A percentile compares a stretch with the other conserved stretches of the same genome.
Evolutionary conservation across 2,113 vertebrate genomes (phyloP).

Genomic region (Notarius quadriscutis): DNA sequence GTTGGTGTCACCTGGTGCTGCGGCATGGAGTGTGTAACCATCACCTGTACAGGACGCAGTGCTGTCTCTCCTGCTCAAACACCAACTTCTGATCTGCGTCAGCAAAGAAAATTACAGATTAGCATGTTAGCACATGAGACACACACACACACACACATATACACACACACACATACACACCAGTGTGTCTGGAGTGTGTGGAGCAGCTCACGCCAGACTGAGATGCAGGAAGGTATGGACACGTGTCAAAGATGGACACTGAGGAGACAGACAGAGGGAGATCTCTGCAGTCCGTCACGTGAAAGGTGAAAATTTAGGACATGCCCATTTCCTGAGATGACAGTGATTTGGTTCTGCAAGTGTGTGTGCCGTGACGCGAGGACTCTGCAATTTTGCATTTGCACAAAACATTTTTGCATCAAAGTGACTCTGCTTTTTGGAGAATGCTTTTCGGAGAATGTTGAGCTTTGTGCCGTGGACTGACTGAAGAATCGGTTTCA

Average conservation of each 20-base stretch:
- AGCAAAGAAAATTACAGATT: background rate
- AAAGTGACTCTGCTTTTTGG: background rate
- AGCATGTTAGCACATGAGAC: constrained; percentile 10
- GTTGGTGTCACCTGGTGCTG: constrained; percentile 84
- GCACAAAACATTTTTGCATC: background rate
- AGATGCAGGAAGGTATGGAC: background rate
- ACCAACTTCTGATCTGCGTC: constrained; percentile 73
- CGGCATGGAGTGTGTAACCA: constrained; percentile 82
- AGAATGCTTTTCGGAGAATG: background rate
- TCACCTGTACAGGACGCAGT: constrained; percentile 82
- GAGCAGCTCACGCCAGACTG: background rate
- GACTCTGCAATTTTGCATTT: background rate
- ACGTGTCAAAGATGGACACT: background rate
- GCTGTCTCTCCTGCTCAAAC: constrained; percentile 82
- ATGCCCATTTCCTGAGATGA: background rate
- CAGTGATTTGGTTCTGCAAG: background rate
- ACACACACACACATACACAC: background rate
- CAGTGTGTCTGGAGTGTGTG: background rate
- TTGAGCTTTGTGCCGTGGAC: background rate
- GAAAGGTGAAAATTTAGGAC: background rate
- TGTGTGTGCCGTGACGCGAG: background rate
- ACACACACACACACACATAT: background rate
- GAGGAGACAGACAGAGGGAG: background rate
- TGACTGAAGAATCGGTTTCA: background rate
- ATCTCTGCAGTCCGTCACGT: background rate